Percentiles rank a stretch among this genome's conserved stretches.
Evolutionary conservation across 2,113 vertebrate genomes (phyloP).

Genomic region (Oxygymnocypris stewartii): DNA sequence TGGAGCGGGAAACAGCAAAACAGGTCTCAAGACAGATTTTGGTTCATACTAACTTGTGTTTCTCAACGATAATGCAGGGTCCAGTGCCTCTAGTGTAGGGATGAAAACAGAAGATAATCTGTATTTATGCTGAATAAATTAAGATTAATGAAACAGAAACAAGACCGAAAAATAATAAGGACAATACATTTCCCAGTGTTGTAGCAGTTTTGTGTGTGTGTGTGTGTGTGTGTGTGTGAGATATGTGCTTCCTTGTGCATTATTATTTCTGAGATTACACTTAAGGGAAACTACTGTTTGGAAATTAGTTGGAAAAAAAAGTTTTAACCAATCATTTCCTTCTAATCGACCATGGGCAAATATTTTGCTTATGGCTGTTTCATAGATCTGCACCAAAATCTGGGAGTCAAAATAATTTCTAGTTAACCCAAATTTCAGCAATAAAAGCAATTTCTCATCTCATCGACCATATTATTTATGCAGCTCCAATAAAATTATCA

Average conservation of each 20-base stretch:
- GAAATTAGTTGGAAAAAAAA: neutral
- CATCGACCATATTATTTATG: conserved; percentile 56
- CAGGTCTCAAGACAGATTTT: neutral
- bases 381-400: neutral
- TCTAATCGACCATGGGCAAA: neutral
- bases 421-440: neutral
- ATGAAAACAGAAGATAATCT: neutral
- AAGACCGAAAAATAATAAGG: neutral
- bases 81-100: neutral
- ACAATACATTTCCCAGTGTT: neutral
- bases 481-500: conserved; percentile 34
- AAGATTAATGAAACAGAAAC: neutral
- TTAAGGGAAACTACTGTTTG: no score
- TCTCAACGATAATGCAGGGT: neutral
- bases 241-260: neutral
- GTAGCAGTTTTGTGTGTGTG: neutral
- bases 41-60: conserved; percentile 12
- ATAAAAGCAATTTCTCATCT: neutral
- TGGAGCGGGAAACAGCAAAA: neutral
- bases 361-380: neutral
- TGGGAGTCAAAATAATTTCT: neutral
- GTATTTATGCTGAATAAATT: neutral
- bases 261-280: neutral
- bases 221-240: neutral
- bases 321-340: neutral